Evolutionary conservation across 2,113 vertebrate genomes (phyloP).

Genomic region (Labeo rohita): DNA sequence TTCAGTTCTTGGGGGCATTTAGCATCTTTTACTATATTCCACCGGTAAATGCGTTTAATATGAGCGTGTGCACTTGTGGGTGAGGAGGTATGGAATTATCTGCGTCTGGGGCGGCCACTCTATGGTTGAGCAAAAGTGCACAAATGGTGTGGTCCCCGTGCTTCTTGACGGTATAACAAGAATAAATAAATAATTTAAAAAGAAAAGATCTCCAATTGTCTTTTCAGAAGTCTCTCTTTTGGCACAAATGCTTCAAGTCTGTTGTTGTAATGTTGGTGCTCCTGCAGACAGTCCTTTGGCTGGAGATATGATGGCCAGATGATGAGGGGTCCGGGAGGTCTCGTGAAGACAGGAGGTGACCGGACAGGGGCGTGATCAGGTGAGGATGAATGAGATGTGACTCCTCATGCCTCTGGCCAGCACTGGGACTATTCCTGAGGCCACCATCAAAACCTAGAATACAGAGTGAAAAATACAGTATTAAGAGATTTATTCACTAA

Average conservation of each 20-base stretch:
- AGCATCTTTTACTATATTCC: conserved; percentile 20
- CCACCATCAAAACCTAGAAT: conserved; percentile 56
- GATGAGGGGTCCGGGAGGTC: conserved; percentile 23
- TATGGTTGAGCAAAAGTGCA: conserved; percentile 43
- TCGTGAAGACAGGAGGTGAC: background rate
- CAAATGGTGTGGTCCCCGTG: conserved; percentile 48
- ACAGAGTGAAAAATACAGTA: background rate
- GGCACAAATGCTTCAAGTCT: conserved; percentile 43
- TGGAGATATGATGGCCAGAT: conserved; percentile 4
- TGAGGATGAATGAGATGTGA: conserved; percentile 16
- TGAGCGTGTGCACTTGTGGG: background rate
- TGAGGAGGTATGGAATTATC: conserved; percentile 7
- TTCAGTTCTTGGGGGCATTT: conserved; percentile 13
- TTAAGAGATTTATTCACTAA: background rate
- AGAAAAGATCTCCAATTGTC: conserved; percentile 48
- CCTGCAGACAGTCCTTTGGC: conserved; percentile 7
- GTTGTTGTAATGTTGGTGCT: conserved; percentile 3
- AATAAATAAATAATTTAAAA: conserved; percentile 76
- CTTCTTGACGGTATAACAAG: conserved; percentile 58
- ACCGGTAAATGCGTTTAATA: conserved; percentile 17
- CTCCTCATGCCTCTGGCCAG: conserved; percentile 7
- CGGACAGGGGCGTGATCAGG: background rate
- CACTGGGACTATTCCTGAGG: conserved; percentile 13
- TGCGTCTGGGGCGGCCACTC: conserved; percentile 16
- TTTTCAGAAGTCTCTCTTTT: conserved; percentile 33